Percentiles rank a stretch among this genome's conserved stretches.
Conservation (phyloP, 2,888 invertebrate genomes). For the Ochlodes sylvanus region DNA sequence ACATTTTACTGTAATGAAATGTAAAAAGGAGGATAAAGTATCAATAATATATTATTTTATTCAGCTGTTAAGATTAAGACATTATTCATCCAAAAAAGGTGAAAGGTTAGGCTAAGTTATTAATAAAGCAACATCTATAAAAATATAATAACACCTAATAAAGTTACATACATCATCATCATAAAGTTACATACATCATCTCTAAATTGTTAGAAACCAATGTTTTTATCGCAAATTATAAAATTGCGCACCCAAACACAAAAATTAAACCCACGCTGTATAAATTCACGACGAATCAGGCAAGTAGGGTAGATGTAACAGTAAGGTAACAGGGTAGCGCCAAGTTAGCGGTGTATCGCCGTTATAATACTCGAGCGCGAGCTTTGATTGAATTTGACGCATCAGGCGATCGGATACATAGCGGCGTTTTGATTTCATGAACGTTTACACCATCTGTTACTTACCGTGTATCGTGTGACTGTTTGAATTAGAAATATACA, state of each 20-base stretch:
- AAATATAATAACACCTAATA: too few relatives aligned
- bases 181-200: too few relatives aligned
- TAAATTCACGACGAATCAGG: conserved; percentile 48
- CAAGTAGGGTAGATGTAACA: conserved; percentile 61
- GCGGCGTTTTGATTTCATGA: conserved; percentile 33
- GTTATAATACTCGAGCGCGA: conserved; percentile 51
- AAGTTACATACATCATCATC: too few relatives aligned
- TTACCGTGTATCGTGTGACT: not conserved
- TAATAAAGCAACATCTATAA: too few relatives aligned
- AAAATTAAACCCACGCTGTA: conserved; percentile 1
- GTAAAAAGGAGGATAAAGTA: too few relatives aligned
- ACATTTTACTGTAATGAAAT: too few relatives aligned
- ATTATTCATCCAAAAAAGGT: too few relatives aligned
- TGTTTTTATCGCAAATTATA: too few relatives aligned
- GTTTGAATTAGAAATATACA: not conserved
- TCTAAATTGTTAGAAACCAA: too few relatives aligned
- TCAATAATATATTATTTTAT: too few relatives aligned
- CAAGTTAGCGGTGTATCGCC: conserved; percentile 53
- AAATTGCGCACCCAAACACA: not conserved
- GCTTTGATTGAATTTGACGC: conserved; percentile 54
- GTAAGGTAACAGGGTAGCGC: conserved; percentile 53
- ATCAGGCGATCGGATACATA: conserved; percentile 39
- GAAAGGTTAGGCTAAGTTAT: too few relatives aligned
- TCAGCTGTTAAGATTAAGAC: too few relatives aligned
- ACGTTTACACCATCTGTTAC: conserved; percentile 25